Evolutionary conservation across 2,888 invertebrate genomes (phyloP).

Genomic region (Drosophila formosana): DNA sequence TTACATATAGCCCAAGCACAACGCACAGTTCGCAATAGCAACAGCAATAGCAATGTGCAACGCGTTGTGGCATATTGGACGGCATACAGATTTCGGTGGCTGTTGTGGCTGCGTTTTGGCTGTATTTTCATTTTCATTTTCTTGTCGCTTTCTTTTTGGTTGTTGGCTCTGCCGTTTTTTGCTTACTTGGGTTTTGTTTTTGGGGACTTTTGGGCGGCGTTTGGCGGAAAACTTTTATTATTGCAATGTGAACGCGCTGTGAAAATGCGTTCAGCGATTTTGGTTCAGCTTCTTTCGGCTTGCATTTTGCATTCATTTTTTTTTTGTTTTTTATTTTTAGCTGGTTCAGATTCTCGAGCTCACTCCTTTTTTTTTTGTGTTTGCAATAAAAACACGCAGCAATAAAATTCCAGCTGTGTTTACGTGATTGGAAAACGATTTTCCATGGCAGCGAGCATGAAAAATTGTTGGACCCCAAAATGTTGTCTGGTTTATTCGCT

Average conservation of each 20-base stretch:
- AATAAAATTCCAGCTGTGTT: conserved; percentile 81
- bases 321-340: conserved; percentile 23
- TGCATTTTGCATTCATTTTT: conserved; percentile 49
- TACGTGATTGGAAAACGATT: conserved; percentile 81
- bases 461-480: conserved; percentile 54
- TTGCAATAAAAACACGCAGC: conserved; percentile 72
- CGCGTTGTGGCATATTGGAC: conserved; percentile 53
- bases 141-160: conserved; percentile 36
- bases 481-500: conserved; percentile 26
- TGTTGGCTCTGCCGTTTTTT: conserved; percentile 11
- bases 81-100: conserved; percentile 64
- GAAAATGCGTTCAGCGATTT: conserved; percentile 76
- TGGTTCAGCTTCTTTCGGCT: conserved; percentile 47
- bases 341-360: background rate
- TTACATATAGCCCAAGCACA: conserved; percentile 26
- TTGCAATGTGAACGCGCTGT: conserved; percentile 59
- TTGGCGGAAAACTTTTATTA: conserved; percentile 68
- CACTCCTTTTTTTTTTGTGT: conserved; percentile 27
- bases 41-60: conserved; percentile 37
- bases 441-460: conserved; percentile 71
- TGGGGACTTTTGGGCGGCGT: conserved; percentile 32
- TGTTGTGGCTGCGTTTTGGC: conserved; percentile 58
- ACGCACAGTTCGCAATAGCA: background rate
- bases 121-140: conserved; percentile 50
- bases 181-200: conserved; percentile 21